A percentile compares a stretch with the other conserved stretches of the same genome.
Conservation (phyloP, 2,888 invertebrate genomes). For the Hipparchia sbordonii region DNA sequence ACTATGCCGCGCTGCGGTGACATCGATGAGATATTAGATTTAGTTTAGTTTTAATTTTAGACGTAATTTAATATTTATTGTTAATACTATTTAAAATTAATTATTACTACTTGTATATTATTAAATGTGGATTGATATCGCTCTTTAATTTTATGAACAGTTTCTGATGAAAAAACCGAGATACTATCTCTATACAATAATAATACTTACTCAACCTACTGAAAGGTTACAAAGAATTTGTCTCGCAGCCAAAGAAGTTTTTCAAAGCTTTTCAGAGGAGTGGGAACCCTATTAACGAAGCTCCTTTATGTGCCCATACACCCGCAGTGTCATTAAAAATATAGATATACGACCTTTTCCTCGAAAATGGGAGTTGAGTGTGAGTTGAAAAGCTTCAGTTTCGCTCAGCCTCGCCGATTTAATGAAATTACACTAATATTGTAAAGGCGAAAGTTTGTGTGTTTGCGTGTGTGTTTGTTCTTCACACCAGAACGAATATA, state of each 20-base stretch:
- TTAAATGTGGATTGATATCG: no score
- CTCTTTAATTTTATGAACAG: neutral
- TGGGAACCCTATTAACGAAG: conserved; percentile 22
- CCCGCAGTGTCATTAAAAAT: conserved; percentile 24
- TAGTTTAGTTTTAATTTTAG: no score
- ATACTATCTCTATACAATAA: no score
- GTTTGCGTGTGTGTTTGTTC: no score
- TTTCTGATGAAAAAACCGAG: neutral
- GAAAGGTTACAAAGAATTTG: conserved; percentile 14
- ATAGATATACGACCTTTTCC: conserved; percentile 22
- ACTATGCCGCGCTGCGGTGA: no score
- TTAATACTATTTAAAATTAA: no score
- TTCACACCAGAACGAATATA: no score
- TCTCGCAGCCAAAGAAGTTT: conserved; percentile 12
- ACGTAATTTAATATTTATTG: no score
- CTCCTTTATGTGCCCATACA: conserved; percentile 19
- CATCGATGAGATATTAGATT: no score
- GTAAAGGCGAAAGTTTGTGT: no score
- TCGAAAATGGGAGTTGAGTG: conserved; percentile 18
- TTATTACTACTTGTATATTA: no score
- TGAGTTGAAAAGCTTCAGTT: conserved; percentile 18
- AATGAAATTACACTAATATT: conserved; percentile 18
- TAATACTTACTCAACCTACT: neutral
- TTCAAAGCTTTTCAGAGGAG: conserved; percentile 18
- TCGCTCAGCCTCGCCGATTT: conserved; percentile 16